A percentile compares a stretch with the other conserved stretches of the same genome.
Conservation (phyloP, 2,888 invertebrate genomes). For the Baronia brevicornis region DNA sequence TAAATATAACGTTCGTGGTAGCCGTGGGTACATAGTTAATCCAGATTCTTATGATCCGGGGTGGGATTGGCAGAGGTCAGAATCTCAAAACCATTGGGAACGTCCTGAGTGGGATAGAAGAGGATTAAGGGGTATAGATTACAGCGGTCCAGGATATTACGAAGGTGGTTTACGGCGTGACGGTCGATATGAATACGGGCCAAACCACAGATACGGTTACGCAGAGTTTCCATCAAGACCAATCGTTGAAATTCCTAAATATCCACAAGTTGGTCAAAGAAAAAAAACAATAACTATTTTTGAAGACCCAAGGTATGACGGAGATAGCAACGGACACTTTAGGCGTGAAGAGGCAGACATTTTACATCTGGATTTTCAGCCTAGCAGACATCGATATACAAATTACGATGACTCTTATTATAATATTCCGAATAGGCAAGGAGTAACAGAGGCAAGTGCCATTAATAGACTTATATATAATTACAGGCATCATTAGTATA, state of each 20-base stretch:
- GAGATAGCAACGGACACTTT: conserved; percentile 51
- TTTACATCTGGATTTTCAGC: conserved; percentile 59
- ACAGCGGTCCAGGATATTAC: conserved; percentile 58
- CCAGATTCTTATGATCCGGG: conserved; percentile 38
- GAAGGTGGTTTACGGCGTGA: conserved; percentile 57
- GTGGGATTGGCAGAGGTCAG: conserved; percentile 53
- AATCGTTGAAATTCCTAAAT: conserved; percentile 47
- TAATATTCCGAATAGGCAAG: conserved; percentile 36
- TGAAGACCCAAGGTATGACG: conserved; percentile 66
- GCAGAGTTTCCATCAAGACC: conserved; percentile 53
- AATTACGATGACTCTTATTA: conserved; percentile 65
- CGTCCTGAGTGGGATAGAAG: conserved; percentile 36
- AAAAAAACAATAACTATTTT: conserved; percentile 71
- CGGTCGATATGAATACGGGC: conserved; percentile 57
- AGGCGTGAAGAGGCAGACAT: conserved; percentile 58
- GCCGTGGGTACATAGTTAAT: conserved; percentile 44
- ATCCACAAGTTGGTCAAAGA: conserved; percentile 55
- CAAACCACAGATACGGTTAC: conserved; percentile 56
- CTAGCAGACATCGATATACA: conserved; percentile 61
- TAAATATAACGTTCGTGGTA: conserved; percentile 49
- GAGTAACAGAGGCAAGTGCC: conserved; percentile 57
- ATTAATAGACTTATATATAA: conserved; percentile 70
- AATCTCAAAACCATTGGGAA: conserved; percentile 36
- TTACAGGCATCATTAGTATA: conserved; percentile 53
- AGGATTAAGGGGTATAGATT: conserved; percentile 42